These are phyloP conservation scores for Herminia tarsipennalis DNA, from an alignment of 2,888 invertebrate genomes.

Conservation along the genomic window DNA sequence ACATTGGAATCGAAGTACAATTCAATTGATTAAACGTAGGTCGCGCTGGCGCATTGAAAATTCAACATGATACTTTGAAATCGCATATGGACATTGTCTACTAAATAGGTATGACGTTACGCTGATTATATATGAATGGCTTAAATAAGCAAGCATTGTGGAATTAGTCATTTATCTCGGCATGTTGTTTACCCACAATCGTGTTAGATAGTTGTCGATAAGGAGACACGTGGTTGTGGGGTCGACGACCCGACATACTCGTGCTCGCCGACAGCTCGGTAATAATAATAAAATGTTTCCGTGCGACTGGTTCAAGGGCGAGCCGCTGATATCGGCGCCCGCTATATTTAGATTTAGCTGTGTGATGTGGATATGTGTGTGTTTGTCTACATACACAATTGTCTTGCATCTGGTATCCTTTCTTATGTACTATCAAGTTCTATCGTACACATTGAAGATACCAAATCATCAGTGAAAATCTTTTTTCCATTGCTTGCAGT, in stretches of 20 bases:
- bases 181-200: conserved; percentile 84
- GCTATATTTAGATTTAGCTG: conserved; percentile 86
- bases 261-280: conserved; percentile 85
- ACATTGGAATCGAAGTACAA: conserved; percentile 18
- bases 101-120: conserved; percentile 69
- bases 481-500: no score
- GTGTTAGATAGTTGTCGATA: conserved; percentile 86
- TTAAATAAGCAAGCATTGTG: conserved; percentile 75
- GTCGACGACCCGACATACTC: conserved; percentile 84
- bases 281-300: conserved; percentile 86
- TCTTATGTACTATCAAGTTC: conserved; percentile 22
- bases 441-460: conserved; percentile 5
- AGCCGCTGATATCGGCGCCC: conserved; percentile 85
- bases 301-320: conserved; percentile 86
- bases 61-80: conserved; percentile 45
- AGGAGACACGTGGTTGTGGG: conserved; percentile 84
- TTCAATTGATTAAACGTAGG: conserved; percentile 24
- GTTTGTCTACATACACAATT: conserved; percentile 64
- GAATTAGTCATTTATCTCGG: conserved; percentile 85
- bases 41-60: conserved; percentile 42
- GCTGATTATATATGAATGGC: conserved; percentile 80
- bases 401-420: conserved; percentile 56
- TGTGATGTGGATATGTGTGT: conserved; percentile 73
- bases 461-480: conserved; percentile 14
- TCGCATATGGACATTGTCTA: conserved; percentile 56